Conservation (phyloP, 2,113 vertebrate genomes). For the Zootoca vivipara region DNA sequence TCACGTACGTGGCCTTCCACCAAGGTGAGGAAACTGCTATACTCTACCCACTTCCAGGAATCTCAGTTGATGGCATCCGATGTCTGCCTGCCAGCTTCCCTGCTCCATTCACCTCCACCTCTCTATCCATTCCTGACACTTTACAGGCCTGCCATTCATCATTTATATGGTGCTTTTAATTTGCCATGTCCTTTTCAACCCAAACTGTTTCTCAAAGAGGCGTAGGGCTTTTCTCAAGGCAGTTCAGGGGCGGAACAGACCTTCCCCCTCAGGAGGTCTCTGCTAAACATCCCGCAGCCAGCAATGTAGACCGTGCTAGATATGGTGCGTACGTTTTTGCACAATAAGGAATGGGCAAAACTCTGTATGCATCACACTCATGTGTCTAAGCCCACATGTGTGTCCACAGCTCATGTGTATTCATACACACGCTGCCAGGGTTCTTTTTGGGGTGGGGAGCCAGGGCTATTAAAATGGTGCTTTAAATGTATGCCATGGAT, state of each 20-base stretch:
- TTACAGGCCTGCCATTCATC: constrained; percentile 9
- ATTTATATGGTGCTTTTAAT: constrained; percentile 7
- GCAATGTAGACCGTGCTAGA: not conserved
- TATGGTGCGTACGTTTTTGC: not conserved
- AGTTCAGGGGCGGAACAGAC: not conserved
- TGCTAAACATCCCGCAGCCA: not conserved
- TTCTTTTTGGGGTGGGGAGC: no score
- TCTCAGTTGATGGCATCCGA: not conserved
- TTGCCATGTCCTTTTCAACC: not conserved
- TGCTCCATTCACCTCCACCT: not conserved
- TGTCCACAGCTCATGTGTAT: no score
- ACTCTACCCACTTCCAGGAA: constrained; percentile 11
- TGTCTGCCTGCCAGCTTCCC: not conserved
- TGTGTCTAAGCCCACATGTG: not conserved
- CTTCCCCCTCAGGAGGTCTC: not conserved
- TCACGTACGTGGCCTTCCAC: constrained; percentile 84
- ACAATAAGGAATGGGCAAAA: not conserved
- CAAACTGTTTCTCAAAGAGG: constrained; percentile 1
- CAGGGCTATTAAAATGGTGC: no score
- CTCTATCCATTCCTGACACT: not conserved
- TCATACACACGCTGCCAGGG: no score
- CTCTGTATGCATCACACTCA: not conserved
- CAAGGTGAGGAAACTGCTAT: constrained; percentile 71
- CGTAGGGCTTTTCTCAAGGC: not conserved
- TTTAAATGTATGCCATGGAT: no score